Base-by-base conservation (phyloP, 2,113 vertebrate species). In the Rhinolophus sinicus region DNA sequence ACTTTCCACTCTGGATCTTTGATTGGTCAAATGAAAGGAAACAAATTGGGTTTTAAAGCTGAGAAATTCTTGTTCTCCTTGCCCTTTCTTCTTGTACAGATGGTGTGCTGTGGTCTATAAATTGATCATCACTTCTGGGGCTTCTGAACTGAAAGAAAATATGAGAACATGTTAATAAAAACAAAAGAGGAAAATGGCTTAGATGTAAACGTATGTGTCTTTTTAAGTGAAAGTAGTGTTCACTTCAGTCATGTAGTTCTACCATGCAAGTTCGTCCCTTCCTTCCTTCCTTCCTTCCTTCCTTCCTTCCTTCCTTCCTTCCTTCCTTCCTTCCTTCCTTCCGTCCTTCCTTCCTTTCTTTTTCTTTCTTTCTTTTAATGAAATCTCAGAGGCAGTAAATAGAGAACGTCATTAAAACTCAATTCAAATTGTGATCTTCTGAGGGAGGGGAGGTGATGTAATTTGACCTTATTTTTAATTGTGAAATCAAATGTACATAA, bases 391-490 rank as follows among this genome's bases (percentile, higher is more conserved):
- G n/a, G 81, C 35, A 94, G 73, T 81, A 95, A 97, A 97, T 21
- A 24, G 93, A 82, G 81, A 95, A 97, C 72, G 64, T 96, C 84
- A 62, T 95, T 90, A 95, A 98, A 94, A 44, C 2, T 85, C 83
- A 92, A 90, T 92, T 93, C 82, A 96, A 98, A 94, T 89, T 88
- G 19, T 94, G 97, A 94, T 88, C 88, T 98, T 94, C 94, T 90
- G 35, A 96, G 92, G 88, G 90, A 98, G 80, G 85, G 72, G 94
- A 97, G 93, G 62, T 88, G 97, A 97, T 92, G 96, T 93, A 75
- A 98, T 94, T 22, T 88, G 95, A 98, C 75, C 90, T 98, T 95
- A 84, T 95, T 80, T 77, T 94, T 77, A 94, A 24, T 73, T 95
- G 76, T 90, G 93, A 95, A 97, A 97, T 97, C 94, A 96, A 69